phyloP scores from a whole-genome alignment of 2,888 invertebrate genomes.

The Ommatoiulus sabulosus region DNA sequence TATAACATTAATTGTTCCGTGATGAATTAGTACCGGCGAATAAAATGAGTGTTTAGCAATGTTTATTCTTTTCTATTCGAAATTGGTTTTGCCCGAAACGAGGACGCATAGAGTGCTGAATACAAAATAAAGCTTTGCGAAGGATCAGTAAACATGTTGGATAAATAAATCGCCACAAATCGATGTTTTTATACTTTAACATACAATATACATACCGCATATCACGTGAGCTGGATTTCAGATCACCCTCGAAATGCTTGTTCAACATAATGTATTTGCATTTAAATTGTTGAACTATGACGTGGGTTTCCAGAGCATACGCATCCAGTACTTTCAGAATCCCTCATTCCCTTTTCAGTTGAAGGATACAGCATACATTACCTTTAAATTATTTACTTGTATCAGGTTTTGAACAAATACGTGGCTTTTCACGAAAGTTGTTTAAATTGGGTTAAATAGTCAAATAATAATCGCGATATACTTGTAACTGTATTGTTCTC shows the following conservation, averaged over 20 bases:
- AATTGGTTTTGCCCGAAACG: background rate
- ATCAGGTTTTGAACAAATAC: too few relatives aligned
- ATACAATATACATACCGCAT: background rate
- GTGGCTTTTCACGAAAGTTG: too few relatives aligned
- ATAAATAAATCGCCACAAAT: background rate
- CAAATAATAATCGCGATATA: too few relatives aligned
- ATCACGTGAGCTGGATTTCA: background rate
- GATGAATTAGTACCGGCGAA: too few relatives aligned
- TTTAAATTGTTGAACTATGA: background rate
- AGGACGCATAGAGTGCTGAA: background rate
- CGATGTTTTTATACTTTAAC: background rate
- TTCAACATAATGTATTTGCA: background rate
- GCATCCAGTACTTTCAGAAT: background rate
- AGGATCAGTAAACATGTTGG: background rate
- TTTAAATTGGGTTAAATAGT: too few relatives aligned
- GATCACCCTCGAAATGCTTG: background rate
- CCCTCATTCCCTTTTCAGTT: background rate
- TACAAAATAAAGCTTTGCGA: background rate
- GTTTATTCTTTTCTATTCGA: background rate
- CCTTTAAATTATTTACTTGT: background rate
- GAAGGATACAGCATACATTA: background rate
- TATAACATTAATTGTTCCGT: too few relatives aligned
- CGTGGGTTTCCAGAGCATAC: background rate
- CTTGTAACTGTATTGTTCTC: too few relatives aligned
- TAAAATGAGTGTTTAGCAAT: background rate